Percentiles rank a stretch among this genome's conserved stretches.
Evolutionary conservation across 1,140 invertebrate species (phyloP).

Genomic region (Antheraea mylitta): DNA sequence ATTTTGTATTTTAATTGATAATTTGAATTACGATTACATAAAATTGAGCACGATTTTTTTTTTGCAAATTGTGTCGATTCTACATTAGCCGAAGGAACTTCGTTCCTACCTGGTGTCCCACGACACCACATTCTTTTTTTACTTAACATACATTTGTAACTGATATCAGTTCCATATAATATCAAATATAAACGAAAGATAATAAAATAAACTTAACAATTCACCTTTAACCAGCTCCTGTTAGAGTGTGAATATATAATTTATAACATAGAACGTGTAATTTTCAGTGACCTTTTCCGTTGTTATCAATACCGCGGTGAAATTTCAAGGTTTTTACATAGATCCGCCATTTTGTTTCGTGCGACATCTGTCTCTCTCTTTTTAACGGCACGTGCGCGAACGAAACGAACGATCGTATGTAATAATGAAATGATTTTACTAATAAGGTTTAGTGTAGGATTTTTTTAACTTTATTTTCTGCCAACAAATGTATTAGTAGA

Average conservation of each 20-base stretch:
- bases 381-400: neutral
- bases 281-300: neutral
- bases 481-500: too few relatives aligned
- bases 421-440: neutral
- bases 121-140: too few relatives aligned
- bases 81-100: too few relatives aligned
- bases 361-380: neutral
- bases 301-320: slow-evolving; percentile 1
- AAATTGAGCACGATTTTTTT: too few relatives aligned
- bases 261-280: neutral
- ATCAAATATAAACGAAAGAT: too few relatives aligned
- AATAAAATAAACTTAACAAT: neutral
- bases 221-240: neutral
- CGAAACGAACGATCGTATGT: neutral
- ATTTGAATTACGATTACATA: too few relatives aligned
- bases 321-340: neutral
- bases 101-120: too few relatives aligned
- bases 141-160: too few relatives aligned
- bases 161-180: too few relatives aligned
- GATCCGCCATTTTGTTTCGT: neutral
- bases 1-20: too few relatives aligned
- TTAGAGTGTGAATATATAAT: neutral
- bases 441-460: neutral
- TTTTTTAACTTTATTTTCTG: too few relatives aligned
- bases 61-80: too few relatives aligned